Conservation (phyloP, 2,888 invertebrate genomes). For the Panzeria rudis region DNA sequence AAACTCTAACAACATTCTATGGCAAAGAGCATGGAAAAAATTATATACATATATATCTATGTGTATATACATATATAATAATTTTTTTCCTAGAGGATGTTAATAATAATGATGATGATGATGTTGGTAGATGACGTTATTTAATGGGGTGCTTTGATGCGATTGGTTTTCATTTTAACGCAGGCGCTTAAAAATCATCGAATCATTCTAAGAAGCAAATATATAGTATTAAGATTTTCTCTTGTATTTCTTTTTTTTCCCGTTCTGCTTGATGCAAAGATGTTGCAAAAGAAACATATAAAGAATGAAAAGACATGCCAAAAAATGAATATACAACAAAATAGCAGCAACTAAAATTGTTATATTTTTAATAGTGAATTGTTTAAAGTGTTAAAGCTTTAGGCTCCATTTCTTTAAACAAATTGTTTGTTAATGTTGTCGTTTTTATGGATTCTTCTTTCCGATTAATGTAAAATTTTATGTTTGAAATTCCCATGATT, state of each 20-base stretch:
- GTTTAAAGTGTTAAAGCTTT: not conserved
- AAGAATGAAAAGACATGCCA: constrained; percentile 45
- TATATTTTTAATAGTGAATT: not conserved
- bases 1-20: constrained; percentile 26
- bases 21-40: constrained; percentile 16
- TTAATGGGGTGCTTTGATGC: constrained; percentile 85
- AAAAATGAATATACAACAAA: not conserved
- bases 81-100: constrained; percentile 51
- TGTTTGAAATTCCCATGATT: not conserved
- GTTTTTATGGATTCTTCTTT: too few species aligned
- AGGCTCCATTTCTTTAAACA: not conserved
- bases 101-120: constrained; percentile 72
- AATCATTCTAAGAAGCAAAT: constrained; percentile 83
- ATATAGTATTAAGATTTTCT: constrained; percentile 70
- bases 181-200: constrained; percentile 85
- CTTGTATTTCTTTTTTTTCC: constrained; percentile 52
- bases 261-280: constrained; percentile 8
- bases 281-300: constrained; percentile 47
- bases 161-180: constrained; percentile 85
- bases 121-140: constrained; percentile 83
- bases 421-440: not conserved
- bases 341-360: constrained; percentile 2
- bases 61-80: constrained; percentile 8
- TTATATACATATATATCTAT: too few species aligned
- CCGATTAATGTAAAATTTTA: not conserved